Evolutionary conservation across 2,113 vertebrate species (phyloP).

Genomic region (Myotis lucifugus): DNA sequence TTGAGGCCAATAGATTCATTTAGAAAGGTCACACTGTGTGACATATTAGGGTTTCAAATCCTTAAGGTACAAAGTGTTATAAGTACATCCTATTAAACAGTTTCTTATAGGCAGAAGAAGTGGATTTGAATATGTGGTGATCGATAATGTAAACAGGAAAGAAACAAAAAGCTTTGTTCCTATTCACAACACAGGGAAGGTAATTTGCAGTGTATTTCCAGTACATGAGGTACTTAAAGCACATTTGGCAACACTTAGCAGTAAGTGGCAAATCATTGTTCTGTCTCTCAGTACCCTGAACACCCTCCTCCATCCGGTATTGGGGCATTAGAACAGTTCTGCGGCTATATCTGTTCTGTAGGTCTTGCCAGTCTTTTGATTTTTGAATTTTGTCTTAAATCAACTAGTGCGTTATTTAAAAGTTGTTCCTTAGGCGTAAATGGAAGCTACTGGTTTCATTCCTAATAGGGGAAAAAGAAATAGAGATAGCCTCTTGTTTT

Average conservation of each 20-base stretch:
- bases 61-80: slow-evolving; percentile 44
- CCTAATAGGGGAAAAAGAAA: not conserved
- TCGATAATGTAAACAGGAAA: slow-evolving; percentile 82
- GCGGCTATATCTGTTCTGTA: slow-evolving; percentile 76
- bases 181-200: slow-evolving; percentile 78
- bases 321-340: slow-evolving; percentile 78
- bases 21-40: slow-evolving; percentile 35
- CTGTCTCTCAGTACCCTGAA: slow-evolving; percentile 72
- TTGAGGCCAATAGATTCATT: slow-evolving; percentile 7
- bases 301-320: slow-evolving; percentile 67
- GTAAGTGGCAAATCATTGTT: slow-evolving; percentile 82
- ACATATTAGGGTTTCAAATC: slow-evolving; percentile 35
- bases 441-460: not conserved
- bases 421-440: slow-evolving; percentile 39
- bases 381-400: slow-evolving; percentile 68
- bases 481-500: not conserved
- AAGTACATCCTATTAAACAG: slow-evolving; percentile 49
- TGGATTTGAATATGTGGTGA: slow-evolving; percentile 79
- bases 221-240: slow-evolving; percentile 76
- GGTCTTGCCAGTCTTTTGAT: slow-evolving; percentile 63
- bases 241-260: slow-evolving; percentile 82
- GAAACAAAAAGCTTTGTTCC: slow-evolving; percentile 75
- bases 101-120: slow-evolving; percentile 73
- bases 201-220: slow-evolving; percentile 81
- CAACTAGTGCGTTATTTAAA: slow-evolving; percentile 63